Conservation (phyloP, 2,113 vertebrate species). For the Channa maculata region DNA sequence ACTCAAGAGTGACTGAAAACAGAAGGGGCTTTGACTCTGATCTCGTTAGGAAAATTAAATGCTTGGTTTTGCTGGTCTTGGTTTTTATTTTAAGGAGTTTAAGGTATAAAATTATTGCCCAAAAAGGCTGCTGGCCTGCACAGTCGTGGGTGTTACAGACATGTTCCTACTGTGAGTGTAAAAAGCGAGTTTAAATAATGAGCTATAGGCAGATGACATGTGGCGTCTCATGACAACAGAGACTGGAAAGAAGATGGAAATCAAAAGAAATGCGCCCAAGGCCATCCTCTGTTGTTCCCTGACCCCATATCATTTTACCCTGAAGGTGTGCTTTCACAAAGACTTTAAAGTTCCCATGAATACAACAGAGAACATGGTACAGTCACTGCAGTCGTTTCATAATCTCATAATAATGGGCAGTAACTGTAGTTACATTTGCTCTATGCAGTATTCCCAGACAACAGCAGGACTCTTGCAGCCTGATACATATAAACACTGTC, state of each 20-base stretch:
- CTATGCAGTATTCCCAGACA: neutral
- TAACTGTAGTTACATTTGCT: conserved; percentile 2
- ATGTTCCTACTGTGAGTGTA: neutral
- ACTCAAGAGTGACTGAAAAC: conserved; percentile 26
- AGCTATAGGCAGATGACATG: conserved; percentile 13
- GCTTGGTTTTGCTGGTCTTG: neutral
- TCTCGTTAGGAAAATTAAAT: conserved; percentile 62
- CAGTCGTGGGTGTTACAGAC: neutral
- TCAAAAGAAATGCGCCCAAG: conserved; percentile 45
- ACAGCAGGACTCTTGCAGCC: conserved; percentile 4
- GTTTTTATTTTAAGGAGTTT: too few relatives aligned
- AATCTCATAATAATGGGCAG: conserved; percentile 15
- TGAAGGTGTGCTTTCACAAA: conserved; percentile 26
- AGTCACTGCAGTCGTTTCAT: neutral
- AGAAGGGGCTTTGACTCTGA: neutral
- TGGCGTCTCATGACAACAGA: conserved; percentile 21
- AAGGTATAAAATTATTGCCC: neutral
- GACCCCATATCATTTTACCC: conserved; percentile 57
- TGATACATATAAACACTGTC: conserved; percentile 7
- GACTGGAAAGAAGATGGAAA: conserved; percentile 47
- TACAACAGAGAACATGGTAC: neutral
- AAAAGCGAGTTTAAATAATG: neutral
- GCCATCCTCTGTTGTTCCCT: conserved; percentile 42
- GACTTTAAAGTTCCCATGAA: conserved; percentile 14
- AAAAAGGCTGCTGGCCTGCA: neutral